Evolutionary conservation across 2,113 vertebrate species (phyloP).

Genomic region (Genyomyrus donnyi): DNA sequence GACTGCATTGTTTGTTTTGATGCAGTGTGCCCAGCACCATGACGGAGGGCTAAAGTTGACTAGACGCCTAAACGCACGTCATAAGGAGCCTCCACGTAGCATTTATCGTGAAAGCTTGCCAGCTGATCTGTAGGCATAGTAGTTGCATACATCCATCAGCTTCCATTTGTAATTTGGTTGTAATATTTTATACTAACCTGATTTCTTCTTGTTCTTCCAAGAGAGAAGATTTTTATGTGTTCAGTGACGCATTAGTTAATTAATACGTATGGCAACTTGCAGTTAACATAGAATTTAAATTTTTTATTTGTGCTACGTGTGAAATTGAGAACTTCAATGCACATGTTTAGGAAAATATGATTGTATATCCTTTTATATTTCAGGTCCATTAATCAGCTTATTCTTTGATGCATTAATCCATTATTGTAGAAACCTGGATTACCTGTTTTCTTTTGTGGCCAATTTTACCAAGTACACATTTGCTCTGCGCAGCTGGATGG

Average conservation of each 20-base stretch:
- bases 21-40: not conserved
- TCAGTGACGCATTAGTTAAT: not conserved
- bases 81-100: not conserved
- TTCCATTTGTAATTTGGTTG: constrained; percentile 7
- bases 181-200: not conserved
- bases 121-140: not conserved
- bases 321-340: not conserved
- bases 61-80: not conserved
- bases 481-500: not conserved
- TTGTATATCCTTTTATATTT: not conserved
- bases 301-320: not conserved
- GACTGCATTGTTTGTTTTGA: not conserved
- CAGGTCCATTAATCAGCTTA: not conserved
- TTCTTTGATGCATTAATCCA: not conserved
- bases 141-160: not conserved
- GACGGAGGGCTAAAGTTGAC: not conserved
- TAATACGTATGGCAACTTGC: not conserved
- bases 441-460: not conserved
- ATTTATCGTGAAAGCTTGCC: not conserved
- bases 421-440: not conserved
- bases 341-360: not conserved
- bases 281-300: not conserved
- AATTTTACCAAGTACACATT: not conserved
- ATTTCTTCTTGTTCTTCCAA: not conserved
- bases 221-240: not conserved